phyloP scores from a whole-genome alignment of 1,140 invertebrate species.

The Drosophila mojavensis region DNA sequence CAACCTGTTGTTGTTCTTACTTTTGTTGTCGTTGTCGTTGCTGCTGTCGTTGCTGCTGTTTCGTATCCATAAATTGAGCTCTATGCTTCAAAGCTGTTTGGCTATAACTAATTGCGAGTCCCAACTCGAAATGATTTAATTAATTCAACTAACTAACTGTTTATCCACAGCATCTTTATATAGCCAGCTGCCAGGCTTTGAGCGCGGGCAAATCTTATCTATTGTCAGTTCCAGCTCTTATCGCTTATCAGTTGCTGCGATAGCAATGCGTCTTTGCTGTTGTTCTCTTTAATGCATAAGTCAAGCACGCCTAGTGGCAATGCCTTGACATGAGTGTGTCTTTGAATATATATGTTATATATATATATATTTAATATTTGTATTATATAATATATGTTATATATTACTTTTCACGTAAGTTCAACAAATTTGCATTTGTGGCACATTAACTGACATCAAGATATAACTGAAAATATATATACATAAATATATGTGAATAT shows the following conservation, averaged over 20 bases:
- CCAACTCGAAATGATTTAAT: constrained; percentile 26
- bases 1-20: constrained; percentile 46
- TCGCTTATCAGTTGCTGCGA: constrained; percentile 43
- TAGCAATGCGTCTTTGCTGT: constrained; percentile 61
- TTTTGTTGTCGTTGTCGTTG: background rate
- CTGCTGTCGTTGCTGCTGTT: constrained; percentile 1
- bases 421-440: constrained; percentile 64
- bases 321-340: constrained; percentile 41
- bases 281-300: constrained; percentile 8
- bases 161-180: constrained; percentile 41
- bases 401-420: constrained; percentile 54
- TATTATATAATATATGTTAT: background rate
- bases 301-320: constrained; percentile 45
- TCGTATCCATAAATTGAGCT: constrained; percentile 61
- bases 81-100: constrained; percentile 48
- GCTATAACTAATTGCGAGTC: constrained; percentile 61
- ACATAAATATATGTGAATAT: background rate
- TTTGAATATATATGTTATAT: constrained; percentile 2
- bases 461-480: constrained; percentile 8
- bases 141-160: constrained; percentile 42
- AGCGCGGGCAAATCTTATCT: constrained; percentile 34
- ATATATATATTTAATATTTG: background rate
- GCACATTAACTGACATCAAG: constrained; percentile 42
- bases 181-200: constrained; percentile 32
- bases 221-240: constrained; percentile 7